These are phyloP conservation scores for Perca schrenkii DNA, from an alignment of 2,113 vertebrate species.

Conservation along the genomic window DNA sequence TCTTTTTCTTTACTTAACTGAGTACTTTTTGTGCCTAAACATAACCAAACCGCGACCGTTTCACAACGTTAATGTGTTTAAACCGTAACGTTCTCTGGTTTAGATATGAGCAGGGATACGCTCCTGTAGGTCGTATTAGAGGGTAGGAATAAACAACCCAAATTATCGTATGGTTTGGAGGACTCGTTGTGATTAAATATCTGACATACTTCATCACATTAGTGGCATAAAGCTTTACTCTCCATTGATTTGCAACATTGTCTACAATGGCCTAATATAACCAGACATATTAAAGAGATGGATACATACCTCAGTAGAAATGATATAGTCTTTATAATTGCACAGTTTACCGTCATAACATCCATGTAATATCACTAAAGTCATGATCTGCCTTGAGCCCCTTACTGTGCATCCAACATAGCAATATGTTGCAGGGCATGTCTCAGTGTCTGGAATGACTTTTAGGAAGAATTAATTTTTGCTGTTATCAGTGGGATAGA, in stretches of 20 bases:
- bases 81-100: no score
- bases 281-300: neutral
- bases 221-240: neutral
- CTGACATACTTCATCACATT: neutral
- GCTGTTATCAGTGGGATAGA: slow-evolving; percentile 11
- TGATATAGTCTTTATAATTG: neutral
- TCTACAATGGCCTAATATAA: neutral
- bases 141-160: no score
- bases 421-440: neutral
- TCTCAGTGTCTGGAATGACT: neutral
- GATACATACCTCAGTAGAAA: neutral
- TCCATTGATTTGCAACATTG: neutral
- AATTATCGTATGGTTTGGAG: no score
- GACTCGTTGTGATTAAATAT: neutral
- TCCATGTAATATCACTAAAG: neutral
- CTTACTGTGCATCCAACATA: neutral
- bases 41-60: no score
- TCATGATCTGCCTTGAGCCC: neutral
- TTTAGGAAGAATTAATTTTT: neutral
- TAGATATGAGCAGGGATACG: no score
- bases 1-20: no score
- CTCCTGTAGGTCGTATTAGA: no score
- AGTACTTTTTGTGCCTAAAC: no score
- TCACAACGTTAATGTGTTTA: no score
- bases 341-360: neutral